Percentiles rank a stretch among this genome's conserved stretches.
These are phyloP conservation scores for Bagarius yarrelli DNA, from an alignment of 2,113 vertebrate species.

Conservation along the genomic window DNA sequence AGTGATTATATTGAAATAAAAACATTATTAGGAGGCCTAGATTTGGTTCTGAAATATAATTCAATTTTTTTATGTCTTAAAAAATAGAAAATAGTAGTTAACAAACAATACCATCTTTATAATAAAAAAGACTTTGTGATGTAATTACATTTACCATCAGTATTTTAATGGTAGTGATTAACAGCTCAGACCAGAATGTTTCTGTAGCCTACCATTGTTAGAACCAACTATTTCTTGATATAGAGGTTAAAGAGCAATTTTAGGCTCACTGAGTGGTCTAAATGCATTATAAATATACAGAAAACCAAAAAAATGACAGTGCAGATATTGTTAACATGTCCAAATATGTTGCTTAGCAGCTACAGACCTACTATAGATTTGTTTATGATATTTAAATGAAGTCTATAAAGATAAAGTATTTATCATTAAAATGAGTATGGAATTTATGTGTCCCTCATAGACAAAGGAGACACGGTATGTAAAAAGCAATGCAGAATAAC, in stretches of 20 bases:
- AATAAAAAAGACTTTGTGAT: not conserved
- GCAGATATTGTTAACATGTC: not conserved
- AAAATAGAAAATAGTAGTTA: not conserved
- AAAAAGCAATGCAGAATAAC: too few species aligned
- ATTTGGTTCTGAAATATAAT: not conserved
- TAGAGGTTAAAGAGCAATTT: not conserved
- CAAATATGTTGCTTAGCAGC: not conserved
- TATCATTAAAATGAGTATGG: not conserved
- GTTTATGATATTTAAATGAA: not conserved
- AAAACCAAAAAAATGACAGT: not conserved
- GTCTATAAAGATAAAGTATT: not conserved
- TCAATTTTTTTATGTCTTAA: not conserved
- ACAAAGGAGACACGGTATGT: not conserved
- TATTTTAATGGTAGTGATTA: not conserved
- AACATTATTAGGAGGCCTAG: too few species aligned
- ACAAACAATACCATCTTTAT: not conserved
- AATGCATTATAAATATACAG: not conserved
- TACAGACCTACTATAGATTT: not conserved
- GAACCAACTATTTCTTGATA: not conserved
- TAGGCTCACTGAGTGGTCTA: not conserved
- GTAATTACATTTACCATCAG: not conserved
- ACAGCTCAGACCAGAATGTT: not conserved
- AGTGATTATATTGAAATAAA: too few species aligned
- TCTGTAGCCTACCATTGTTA: not conserved
- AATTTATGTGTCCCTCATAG: not conserved